A percentile compares a stretch with the other conserved stretches of the same genome.
Evolutionary conservation across 2,888 invertebrate species (phyloP).

Genomic region (Ariolimax columbianus): DNA sequence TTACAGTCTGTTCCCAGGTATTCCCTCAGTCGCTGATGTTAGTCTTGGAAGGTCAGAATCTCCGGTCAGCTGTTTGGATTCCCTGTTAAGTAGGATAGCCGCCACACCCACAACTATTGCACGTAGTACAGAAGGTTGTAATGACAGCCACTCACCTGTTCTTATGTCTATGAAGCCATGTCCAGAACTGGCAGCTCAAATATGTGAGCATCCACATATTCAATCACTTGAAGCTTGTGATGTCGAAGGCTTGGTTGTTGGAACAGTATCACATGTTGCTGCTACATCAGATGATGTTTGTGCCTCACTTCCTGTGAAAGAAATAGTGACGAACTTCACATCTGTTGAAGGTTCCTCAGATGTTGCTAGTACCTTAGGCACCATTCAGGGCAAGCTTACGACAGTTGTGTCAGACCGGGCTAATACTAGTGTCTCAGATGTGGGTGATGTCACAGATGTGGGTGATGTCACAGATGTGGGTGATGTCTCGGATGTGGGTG

Average conservation of each 20-base stretch:
- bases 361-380: too few relatives aligned
- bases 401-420: too few relatives aligned
- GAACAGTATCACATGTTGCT: too few relatives aligned
- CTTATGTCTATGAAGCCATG: not conserved
- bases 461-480: too few relatives aligned
- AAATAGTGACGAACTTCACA: not conserved
- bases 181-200: not conserved
- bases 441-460: too few relatives aligned
- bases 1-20: constrained; percentile 20
- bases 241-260: too few relatives aligned
- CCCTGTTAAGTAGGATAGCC: too few relatives aligned
- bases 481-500: too few relatives aligned
- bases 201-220: not conserved
- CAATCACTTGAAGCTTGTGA: not conserved
- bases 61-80: not conserved
- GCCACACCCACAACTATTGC: not conserved
- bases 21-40: not conserved
- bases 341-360: too few relatives aligned
- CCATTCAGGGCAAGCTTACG: too few relatives aligned
- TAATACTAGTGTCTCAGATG: too few relatives aligned
- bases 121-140: not conserved
- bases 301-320: not conserved
- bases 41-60: not conserved
- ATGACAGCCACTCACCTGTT: not conserved
- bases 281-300: too few relatives aligned